These are phyloP conservation scores for Drosophila busckii DNA, from an alignment of 1,140 invertebrate species.

Conservation along the genomic window DNA sequence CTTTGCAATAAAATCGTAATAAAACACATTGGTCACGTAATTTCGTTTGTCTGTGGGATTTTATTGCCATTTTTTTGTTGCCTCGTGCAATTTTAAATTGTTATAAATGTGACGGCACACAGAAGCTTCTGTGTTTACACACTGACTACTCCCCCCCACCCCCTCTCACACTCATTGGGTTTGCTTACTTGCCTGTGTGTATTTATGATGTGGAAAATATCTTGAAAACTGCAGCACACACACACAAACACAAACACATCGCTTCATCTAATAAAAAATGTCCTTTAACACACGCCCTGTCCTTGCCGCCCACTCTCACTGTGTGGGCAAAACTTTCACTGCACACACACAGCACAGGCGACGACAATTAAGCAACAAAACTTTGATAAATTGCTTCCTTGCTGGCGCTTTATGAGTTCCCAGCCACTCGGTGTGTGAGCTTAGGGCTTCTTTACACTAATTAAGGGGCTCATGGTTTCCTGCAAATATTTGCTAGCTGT, in stretches of 20 bases:
- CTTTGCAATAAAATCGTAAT: conserved; percentile 79
- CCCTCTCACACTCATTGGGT: conserved; percentile 4
- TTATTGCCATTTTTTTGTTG: conserved; percentile 79
- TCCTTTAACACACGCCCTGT: conserved; percentile 24
- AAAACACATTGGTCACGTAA: conserved; percentile 79
- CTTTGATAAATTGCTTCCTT: conserved; percentile 78
- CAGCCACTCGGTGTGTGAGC: conserved; percentile 1
- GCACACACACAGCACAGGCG: conserved; percentile 54
- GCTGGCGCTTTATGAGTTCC: conserved; percentile 62
- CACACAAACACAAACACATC: conserved; percentile 22
- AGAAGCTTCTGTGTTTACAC: conserved; percentile 59
- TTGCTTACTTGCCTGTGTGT: conserved; percentile 59
- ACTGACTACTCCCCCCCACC: not conserved
- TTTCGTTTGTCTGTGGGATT: conserved; percentile 79
- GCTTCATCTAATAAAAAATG: conserved; percentile 11
- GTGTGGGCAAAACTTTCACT: conserved; percentile 51
- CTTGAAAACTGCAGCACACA: conserved; percentile 44
- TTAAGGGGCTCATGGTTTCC: conserved; percentile 76
- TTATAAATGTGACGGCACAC: conserved; percentile 72
- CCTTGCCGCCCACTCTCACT: not conserved
- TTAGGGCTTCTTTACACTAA: conserved; percentile 69
- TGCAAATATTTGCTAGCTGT: conserved; percentile 77
- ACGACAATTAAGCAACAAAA: conserved; percentile 78
- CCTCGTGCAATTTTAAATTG: conserved; percentile 76
- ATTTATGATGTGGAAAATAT: conserved; percentile 78